Evolutionary conservation across 2,888 invertebrate species (phyloP).

Genomic region (Epiblema foenella): DNA sequence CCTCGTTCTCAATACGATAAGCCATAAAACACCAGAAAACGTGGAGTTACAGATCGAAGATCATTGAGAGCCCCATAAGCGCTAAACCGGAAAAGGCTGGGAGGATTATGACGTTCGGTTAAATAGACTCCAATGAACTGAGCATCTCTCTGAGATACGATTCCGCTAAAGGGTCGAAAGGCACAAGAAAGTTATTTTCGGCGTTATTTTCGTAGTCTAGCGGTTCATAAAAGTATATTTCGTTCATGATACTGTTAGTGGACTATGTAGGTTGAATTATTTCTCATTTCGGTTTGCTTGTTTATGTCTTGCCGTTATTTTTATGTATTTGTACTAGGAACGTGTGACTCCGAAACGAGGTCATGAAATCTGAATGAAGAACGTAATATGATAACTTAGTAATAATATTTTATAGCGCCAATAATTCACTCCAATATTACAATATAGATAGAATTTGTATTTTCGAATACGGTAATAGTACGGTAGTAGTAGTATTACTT

Average conservation of each 20-base stretch:
- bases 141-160: neutral
- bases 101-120: neutral
- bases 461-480: no score
- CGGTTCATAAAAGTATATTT: conserved; percentile 28
- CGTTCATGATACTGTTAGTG: conserved; percentile 4
- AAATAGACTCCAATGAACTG: neutral
- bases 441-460: no score
- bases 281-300: conserved; percentile 19
- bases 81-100: no score
- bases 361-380: neutral
- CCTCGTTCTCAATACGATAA: no score
- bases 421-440: no score
- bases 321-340: neutral
- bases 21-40: no score
- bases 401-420: no score
- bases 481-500: no score
- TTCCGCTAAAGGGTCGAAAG: neutral
- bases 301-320: conserved; percentile 1
- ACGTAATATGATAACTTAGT: neutral
- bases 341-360: neutral
- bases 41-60: no score
- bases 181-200: conserved; percentile 1
- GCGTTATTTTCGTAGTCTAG: conserved; percentile 19
- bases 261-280: conserved; percentile 11
- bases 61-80: no score